phyloP scores from a whole-genome alignment of 2,797 vertebrate species.

The Gallinago solitaria region DNA sequence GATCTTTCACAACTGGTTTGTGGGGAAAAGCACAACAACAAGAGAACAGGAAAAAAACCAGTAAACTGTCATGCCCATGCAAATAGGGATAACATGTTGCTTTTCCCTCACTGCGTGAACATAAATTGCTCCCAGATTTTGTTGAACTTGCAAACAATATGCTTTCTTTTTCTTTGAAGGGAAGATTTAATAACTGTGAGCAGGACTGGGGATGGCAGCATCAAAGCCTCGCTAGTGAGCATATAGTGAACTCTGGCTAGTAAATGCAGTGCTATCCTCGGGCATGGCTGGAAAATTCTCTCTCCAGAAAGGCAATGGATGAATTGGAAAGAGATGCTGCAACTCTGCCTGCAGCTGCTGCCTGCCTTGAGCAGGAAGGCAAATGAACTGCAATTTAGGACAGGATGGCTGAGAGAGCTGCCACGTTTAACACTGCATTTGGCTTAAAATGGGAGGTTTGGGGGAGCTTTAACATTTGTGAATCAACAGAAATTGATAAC shows the following conservation, averaged over 20 bases:
- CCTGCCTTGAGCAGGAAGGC: neutral
- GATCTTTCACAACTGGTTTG: conserved; percentile 3
- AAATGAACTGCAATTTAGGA: neutral
- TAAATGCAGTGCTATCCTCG: neutral
- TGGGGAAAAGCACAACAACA: neutral
- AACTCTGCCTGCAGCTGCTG: neutral
- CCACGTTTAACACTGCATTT: neutral
- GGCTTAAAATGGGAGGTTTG: neutral
- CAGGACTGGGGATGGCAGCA: neutral
- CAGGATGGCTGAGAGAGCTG: neutral
- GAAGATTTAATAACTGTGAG: neutral
- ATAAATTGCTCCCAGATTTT: neutral
- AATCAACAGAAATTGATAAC: neutral
- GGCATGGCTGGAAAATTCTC: neutral
- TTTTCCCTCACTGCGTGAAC: neutral
- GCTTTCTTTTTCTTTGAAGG: neutral
- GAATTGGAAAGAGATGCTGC: neutral
- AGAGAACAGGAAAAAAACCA: neutral
- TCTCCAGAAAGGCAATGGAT: neutral
- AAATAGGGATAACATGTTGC: neutral
- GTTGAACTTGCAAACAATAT: neutral
- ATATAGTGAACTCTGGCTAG: neutral
- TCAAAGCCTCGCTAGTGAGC: neutral
- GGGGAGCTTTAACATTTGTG: neutral
- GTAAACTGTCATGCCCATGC: neutral